phyloP scores from a whole-genome alignment of 37 sponge, comb jelly and placozoan genomes.

The Diacarnus erythraeanus region DNA sequence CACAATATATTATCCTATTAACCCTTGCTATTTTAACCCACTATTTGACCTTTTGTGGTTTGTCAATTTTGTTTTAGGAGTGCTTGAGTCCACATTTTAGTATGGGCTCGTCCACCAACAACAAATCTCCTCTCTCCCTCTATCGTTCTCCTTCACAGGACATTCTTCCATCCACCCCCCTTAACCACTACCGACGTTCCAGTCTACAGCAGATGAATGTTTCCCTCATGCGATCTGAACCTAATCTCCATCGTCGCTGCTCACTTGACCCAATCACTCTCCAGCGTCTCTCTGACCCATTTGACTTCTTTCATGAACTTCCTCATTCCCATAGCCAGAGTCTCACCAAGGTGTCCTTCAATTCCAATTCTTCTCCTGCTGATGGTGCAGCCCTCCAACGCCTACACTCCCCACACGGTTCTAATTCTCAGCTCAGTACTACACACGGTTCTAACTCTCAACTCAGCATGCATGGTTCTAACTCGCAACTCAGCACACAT shows the following conservation, averaged over 20 bases:
- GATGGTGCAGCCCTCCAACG: background rate
- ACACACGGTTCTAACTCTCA: slow-evolving; percentile 23
- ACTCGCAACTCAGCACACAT: slow-evolving; percentile 20
- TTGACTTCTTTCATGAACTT: background rate
- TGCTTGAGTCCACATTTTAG: slow-evolving; percentile 21
- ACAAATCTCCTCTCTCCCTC: background rate
- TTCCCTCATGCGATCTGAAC: slow-evolving; percentile 49
- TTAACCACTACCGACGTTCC: slow-evolving; percentile 10
- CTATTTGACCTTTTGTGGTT: no score
- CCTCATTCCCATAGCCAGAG: slow-evolving; percentile 8
- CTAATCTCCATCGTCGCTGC: slow-evolving; percentile 36
- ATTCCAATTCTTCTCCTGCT: background rate
- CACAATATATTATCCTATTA: no score
- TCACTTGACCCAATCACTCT: slow-evolving; percentile 36
- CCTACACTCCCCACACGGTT: slow-evolving; percentile 18
- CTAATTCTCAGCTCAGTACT: background rate
- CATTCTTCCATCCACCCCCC: background rate
- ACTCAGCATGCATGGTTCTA: slow-evolving; percentile 31
- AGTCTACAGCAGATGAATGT: slow-evolving; percentile 30
- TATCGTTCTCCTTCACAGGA: slow-evolving; percentile 38
- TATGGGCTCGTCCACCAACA: slow-evolving; percentile 16
- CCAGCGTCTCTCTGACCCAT: slow-evolving; percentile 1
- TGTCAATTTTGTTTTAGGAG: slow-evolving; percentile 12
- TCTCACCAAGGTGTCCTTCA: slow-evolving; percentile 4
- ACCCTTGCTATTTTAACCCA: no score